A percentile compares a stretch with the other conserved stretches of the same genome.
Evolutionary conservation across 2,113 vertebrate genomes (phyloP).

Genomic region (Takifugu flavidus): DNA sequence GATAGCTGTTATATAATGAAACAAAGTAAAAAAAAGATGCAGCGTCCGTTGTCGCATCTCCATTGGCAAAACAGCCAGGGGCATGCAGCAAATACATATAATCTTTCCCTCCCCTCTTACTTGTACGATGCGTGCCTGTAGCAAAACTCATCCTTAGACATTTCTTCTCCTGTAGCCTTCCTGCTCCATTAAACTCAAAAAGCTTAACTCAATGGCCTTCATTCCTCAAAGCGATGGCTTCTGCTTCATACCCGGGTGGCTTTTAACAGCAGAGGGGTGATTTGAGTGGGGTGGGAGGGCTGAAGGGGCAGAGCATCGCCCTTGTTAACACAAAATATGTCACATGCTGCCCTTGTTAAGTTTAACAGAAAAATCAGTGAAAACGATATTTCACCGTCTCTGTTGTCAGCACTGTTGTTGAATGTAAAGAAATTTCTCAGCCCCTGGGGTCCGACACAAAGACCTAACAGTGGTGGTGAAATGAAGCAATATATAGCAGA

Average conservation of each 20-base stretch:
- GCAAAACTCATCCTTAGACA: conserved; percentile 53
- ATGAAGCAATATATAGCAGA: conserved; percentile 41
- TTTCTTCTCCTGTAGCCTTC: conserved; percentile 60
- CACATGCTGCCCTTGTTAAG: conserved; percentile 63
- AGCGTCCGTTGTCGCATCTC: neutral
- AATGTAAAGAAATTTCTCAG: conserved; percentile 53
- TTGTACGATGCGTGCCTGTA: conserved; percentile 49
- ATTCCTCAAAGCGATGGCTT: conserved; percentile 63
- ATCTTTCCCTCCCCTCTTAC: conserved; percentile 26
- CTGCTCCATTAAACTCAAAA: conserved; percentile 73
- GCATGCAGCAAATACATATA: conserved; percentile 18
- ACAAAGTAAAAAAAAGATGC: conserved; percentile 5
- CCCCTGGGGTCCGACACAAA: conserved; percentile 22
- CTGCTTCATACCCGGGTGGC: conserved; percentile 65
- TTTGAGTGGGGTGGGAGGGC: conserved; percentile 38
- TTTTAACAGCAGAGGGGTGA: conserved; percentile 66
- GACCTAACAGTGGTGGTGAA: conserved; percentile 53
- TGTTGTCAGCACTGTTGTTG: conserved; percentile 32
- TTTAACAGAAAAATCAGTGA: conserved; percentile 60
- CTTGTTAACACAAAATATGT: conserved; percentile 10
- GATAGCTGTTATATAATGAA: neutral
- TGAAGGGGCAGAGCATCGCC: conserved; percentile 17
- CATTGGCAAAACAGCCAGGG: conserved; percentile 14
- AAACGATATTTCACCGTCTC: conserved; percentile 54
- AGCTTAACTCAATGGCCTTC: conserved; percentile 68